Base-by-base conservation (phyloP, 2,113 vertebrate species). In the Montifringilla adamsi region DNA sequence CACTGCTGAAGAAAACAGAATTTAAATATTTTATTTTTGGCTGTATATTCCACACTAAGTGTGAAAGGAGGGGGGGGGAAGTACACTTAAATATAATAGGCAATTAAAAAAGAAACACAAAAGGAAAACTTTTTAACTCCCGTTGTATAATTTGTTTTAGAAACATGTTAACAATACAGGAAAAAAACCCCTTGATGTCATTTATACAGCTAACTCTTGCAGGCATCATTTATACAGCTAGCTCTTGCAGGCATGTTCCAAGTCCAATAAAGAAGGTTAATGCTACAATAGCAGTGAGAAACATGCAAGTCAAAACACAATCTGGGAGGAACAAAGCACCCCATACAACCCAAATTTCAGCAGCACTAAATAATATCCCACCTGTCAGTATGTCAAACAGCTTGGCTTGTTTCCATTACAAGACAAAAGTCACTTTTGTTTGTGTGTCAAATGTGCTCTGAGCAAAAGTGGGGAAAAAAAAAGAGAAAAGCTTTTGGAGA, bases 291-390 rank as follows among this genome's bases (percentile, higher is more conserved):
- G 97, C 95, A 98, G 97, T 97, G 98, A 98, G 97, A 98, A 97
- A 98, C 97, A 97, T 86, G 92, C 96, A 97, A 97, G 98, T 98
- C 98, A 98, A 98, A 99, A 98, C 97, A 98, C 97, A 98, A 95
- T 96, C 93, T 96, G 96, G 74, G 90, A 91, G 74, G 97, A 98
- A 98, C 98, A 98, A 98, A 98, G 98, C 92, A 87, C 73, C 79
- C 91, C 60, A 95, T 94, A 97, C 94, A 98, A 91, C 93, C 93
- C 92, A 89, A 94, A 95, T 96, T 98, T 98, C 90, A 95, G 97
- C 94, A 93, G 95, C 94, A 95, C 96, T 97, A 97, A 98, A 97
- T 97, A 96, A 97, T 87, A 96, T 96, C 95, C 96, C 96, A 98
- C 97, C 95, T 98, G 96, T 98, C 97, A 96, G 95, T 89, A 96